Evolutionary conservation across 1,140 invertebrate genomes (phyloP), one percentile per base, ranked within the genome.

Genomic region (Lasioglossum baleicum): DNA sequence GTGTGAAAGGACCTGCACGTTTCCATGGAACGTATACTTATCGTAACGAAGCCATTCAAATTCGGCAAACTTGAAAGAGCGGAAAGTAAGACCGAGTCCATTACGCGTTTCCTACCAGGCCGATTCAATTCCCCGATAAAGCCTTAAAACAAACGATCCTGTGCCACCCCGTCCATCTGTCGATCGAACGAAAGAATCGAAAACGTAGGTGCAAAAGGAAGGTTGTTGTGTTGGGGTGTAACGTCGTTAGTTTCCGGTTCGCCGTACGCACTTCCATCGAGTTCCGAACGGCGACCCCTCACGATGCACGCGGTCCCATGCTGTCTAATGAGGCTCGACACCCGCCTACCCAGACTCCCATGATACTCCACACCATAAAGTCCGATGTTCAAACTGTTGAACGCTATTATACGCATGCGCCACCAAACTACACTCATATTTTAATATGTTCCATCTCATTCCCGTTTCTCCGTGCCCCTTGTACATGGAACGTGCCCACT

Each of bases 241-340:
- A 89, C 67, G 72, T 88, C 71, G 84, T 89, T 88, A 88, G 86
- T 89, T 88, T 85, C 83, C 88, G 81, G 86, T 85, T 86, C 79
- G 76, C 67, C 83, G 84, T 87, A 73, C 71, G 78, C 80, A 73
- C 78, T 81, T 81, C 75, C 53, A 83, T 72, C 67, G 75, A 86
- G 74, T 86, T 80, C 80, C 74, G 84, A 61, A 53, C 51, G 13
- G 64, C 71, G 61, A 74, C 65, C 67, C 81, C 75, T 81, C 72
- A 44, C 83, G 78, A 84, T 83, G 76, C 82, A 88, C 75, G 82
- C 78, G 84, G 81, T 89, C 85, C 80, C 83, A 79, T 83, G 83
- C 72, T 88, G 88, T 90, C 88, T 90, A 90, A 89, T 90, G 90
- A 90, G 88, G 82, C 89, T 88, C 83, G 88, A 90, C 88, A 86